Base-by-base conservation (phyloP, 2,888 invertebrate genomes). In the Pyrochroa serraticornis region DNA sequence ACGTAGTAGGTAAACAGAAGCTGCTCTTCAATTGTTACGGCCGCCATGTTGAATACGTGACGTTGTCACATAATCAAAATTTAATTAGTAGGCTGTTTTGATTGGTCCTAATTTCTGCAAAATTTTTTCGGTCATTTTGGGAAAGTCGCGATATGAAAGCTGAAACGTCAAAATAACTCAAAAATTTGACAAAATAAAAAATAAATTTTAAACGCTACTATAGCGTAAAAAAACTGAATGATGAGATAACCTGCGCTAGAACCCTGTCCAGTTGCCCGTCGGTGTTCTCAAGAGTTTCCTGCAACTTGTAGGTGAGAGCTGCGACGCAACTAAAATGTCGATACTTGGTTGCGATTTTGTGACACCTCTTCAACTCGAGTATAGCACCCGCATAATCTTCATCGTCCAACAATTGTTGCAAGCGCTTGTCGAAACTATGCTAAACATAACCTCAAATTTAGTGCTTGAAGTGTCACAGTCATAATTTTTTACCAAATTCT, bases 361-460 rank as follows among this genome's bases (percentile, higher is more conserved):
- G 91, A 72, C 95, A 95, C 76, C 92, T 93, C 32, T 95, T 79
- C 50, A 97, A 85, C 22, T 97, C 81, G n/a, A 91, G 88, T 56
- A 97, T 96, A 0, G 96, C 96, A 41, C 90, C 91, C 10, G 91
- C 90, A 78, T 92, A 97, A 74, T 96, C 92, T 67, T 90, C 92
- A 70, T 88, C 91, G 51, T 84, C 80, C n/a, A 97, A 74, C 57
- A 96, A 80, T 65, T 92, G 90, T 42, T 93, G 88, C 0, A 95
- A 85, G 70, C 92, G 86, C 43, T 89, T 87, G 76, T 95, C 95
- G 0, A 95, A 95, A 69, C 90, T 87, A 78, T 93, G 88, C 84
- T 88, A 77, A 79, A 77, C 76, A 79, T 48, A 42, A 34, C 32
- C 22, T 58, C 43, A 58, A 39, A 54, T 50, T 48, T 43, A 42